Base-by-base conservation (phyloP, 2,888 invertebrate species). In the Epinotia nisella region DNA sequence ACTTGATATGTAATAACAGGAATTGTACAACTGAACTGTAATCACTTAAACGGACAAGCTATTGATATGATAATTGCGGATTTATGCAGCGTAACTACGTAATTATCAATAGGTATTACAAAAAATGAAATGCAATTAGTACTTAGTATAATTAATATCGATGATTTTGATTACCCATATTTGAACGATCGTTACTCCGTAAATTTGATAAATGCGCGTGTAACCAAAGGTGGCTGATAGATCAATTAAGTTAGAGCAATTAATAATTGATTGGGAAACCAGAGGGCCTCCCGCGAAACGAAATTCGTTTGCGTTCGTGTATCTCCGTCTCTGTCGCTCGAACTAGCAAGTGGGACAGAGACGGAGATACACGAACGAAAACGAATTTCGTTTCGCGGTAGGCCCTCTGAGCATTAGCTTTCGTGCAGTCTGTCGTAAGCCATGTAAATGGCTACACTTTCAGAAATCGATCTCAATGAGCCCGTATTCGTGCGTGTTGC, bases 371-470 rank as follows among this genome's bases (percentile, higher is more conserved):
- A n/a, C n/a, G n/a, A n/a, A n/a, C n/a, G n/a, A n/a, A n/a, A n/a
- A n/a, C n/a, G n/a, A n/a, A n/a, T n/a, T n/a, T n/a, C n/a, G n/a
- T n/a, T n/a, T n/a, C n/a, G n/a, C n/a, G n/a, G n/a, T n/a, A n/a
- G n/a, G n/a, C n/a, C n/a, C n/a, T n/a, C 24, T 53, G 58, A 60
- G 56, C 58, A 64, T 69, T 73, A 59, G 19, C 59, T 53, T 24
- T 55, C 39, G 62, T 19, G 55, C 51, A n/a, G 58, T 21, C 68
- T 73, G 77, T 77, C 77, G 76, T 76, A 80, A 80, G 73, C 58
- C 74, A 77, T 76, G 76, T 77, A 77, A 80, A 77, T 77, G 75
- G 74, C 76, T 75, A 77, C 70, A 77, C 78, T 79, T 79, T 78
- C 70, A 68, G 77, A 79, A 79, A 80, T 80, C 77, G 76, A 77